Evolutionary conservation across 2,888 invertebrate genomes (phyloP), one percentile per base, ranked within the genome.

Genomic region (Sinohyriopsis cumingii): DNA sequence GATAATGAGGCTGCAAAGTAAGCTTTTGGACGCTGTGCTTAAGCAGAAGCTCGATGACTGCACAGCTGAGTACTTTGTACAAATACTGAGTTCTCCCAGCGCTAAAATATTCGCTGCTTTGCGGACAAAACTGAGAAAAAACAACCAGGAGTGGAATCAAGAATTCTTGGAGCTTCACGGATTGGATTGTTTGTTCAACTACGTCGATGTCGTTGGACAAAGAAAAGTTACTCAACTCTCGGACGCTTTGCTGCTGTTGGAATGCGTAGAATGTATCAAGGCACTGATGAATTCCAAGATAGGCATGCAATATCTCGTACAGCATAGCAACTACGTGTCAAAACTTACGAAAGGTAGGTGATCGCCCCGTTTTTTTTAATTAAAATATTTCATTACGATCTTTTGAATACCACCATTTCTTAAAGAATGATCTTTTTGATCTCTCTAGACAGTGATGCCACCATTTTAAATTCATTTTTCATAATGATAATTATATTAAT

Each of bases 301-400:
- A 90, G 97, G 97, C 85, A 93, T 97, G 91, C 96, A 96, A 92
- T 96, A 96, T 91, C 96, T 97, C 90, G 96, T 97, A 83, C 95
- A 96, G 91, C 96, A 96, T 91, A 95, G 95, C 80, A 96, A 96
- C 91, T 96, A 96, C 91, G 95, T 95, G 84, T 93, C 94, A 85
- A 96, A 97, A 91, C 93, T 97, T 86, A 96, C 96, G 66, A 95
- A 95, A 89, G 93, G 93, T 93, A 73, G 77, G 85, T 22, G 45
- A 45, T 45, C 12, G 45, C 9, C 12, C 3, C 15, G 0, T 45
- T n/a, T 45, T 9, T 33, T 33, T 7, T 6, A 33, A 33, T 33
- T 33, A 9, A 33, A 33, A 33, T 33, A 9, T 33, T 7, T 33
- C 7, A 7, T 33, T 33, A 33, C 7, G 9, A 33, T 33, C 33